Percentiles rank a stretch among this genome's conserved stretches.
Conservation (phyloP, 2,113 vertebrate species). For the Rhinogobius similis region DNA sequence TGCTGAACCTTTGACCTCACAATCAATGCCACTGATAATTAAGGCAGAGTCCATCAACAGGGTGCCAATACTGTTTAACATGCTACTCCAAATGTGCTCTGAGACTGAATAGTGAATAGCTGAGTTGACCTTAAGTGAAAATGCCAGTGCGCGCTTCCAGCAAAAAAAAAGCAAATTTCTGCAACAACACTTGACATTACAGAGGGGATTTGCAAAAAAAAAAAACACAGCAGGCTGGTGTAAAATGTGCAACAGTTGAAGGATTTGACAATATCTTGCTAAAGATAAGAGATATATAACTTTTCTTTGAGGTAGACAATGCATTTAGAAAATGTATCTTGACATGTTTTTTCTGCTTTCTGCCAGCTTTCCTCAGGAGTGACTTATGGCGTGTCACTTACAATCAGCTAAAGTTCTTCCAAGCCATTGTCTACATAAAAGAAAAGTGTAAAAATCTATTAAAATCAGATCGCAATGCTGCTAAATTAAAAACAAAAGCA, state of each 20-base stretch:
- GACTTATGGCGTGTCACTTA: too few species aligned
- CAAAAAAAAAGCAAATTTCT: slow-evolving; percentile 49
- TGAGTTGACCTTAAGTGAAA: slow-evolving; percentile 65
- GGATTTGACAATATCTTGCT: neutral
- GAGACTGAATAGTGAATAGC: slow-evolving; percentile 36
- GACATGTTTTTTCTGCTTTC: too few species aligned
- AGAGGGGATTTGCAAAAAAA: slow-evolving; percentile 40
- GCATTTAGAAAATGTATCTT: neutral
- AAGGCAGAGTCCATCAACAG: slow-evolving; percentile 24
- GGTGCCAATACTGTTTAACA: slow-evolving; percentile 42
- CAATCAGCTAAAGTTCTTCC: too few species aligned
- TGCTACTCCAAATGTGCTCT: slow-evolving; percentile 22
- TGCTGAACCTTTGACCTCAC: slow-evolving; percentile 7
- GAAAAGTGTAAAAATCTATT: too few species aligned
- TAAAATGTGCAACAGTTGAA: slow-evolving; percentile 21
- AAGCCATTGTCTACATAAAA: too few species aligned
- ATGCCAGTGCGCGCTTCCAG: slow-evolving; percentile 60
- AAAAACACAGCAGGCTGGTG: too few species aligned
- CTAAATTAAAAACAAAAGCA: neutral
- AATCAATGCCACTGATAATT: slow-evolving; percentile 42
- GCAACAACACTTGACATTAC: slow-evolving; percentile 52
- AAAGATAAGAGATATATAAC: too few species aligned
- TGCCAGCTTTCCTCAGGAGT: too few species aligned
- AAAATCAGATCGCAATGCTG: neutral
- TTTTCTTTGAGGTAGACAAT: neutral